These are phyloP conservation scores for Nudaria mundana DNA, from an alignment of 2,888 invertebrate genomes.

Conservation along the genomic window DNA sequence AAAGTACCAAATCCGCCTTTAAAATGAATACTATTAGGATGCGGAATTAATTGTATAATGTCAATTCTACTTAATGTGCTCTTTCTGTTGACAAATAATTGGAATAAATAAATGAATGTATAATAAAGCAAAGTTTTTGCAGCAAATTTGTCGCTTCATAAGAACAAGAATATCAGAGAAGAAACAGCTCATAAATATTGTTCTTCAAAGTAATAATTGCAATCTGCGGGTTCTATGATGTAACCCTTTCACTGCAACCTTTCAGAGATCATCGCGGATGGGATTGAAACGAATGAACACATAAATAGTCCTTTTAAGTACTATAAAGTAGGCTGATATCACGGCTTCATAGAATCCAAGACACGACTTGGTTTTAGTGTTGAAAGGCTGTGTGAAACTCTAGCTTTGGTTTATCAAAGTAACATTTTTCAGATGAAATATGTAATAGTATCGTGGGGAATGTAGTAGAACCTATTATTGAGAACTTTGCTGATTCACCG, in stretches of 20 bases:
- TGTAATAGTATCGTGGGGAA: too few species aligned
- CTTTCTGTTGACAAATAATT: too few species aligned
- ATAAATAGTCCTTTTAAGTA: conserved; percentile 3
- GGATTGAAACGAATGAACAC: not conserved
- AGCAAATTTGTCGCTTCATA: not conserved
- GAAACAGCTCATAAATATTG: conserved; percentile 22
- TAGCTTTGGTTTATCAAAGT: not conserved
- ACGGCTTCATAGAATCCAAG: not conserved
- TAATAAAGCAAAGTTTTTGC: not conserved
- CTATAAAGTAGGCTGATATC: conserved; percentile 3
- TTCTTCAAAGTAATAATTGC: conserved; percentile 23
- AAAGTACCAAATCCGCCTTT: not conserved
- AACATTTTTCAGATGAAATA: too few species aligned
- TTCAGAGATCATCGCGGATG: conserved; percentile 18
- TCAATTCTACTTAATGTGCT: too few species aligned
- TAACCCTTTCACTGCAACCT: conserved; percentile 17
- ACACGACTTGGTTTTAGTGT: not conserved
- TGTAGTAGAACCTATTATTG: too few species aligned
- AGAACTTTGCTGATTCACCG: too few species aligned
- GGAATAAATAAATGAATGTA: not conserved
- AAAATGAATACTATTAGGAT: too few species aligned
- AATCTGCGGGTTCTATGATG: conserved; percentile 20
- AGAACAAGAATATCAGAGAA: conserved; percentile 7
- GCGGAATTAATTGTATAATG: too few species aligned
- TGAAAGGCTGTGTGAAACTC: not conserved